Evolutionary conservation across 64 coral and sea anemone genomes (phyloP).

Genomic region (Acropora yongei): DNA sequence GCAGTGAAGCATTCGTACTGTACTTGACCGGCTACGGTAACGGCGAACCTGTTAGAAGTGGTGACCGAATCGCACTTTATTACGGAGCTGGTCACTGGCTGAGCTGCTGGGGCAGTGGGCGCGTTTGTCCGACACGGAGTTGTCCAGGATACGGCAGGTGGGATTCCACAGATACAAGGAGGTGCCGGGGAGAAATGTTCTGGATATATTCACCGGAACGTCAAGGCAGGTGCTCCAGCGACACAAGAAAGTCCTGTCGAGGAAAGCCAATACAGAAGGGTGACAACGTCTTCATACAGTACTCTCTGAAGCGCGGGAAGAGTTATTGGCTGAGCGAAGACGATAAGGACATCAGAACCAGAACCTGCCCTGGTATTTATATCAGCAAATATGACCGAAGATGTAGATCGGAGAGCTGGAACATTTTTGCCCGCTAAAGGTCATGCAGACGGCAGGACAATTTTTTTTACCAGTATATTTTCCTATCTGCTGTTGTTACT

Average conservation of each 20-base stretch:
- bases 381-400: too few species aligned
- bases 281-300: conserved; percentile 9
- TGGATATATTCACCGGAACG: conserved; percentile 30
- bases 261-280: conserved; percentile 22
- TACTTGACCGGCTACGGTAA: neutral
- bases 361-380: too few species aligned
- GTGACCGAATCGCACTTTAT: neutral
- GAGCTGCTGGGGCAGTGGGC: conserved; percentile 5
- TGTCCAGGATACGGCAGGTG: neutral
- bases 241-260: neutral
- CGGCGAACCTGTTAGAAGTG: conserved; percentile 13
- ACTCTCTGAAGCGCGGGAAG: neutral
- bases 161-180: neutral
- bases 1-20: neutral
- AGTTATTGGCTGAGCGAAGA: too few species aligned
- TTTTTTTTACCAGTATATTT: too few species aligned
- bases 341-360: too few species aligned
- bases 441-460: neutral
- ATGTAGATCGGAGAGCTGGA: neutral
- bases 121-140: neutral
- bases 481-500: too few species aligned
- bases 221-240: neutral
- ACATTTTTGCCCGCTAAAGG: conserved; percentile 16
- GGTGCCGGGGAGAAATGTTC: neutral
- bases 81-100: neutral